Evolutionary conservation across 1,140 invertebrate genomes (phyloP).

Genomic region (Aphelenchoides avenae): DNA sequence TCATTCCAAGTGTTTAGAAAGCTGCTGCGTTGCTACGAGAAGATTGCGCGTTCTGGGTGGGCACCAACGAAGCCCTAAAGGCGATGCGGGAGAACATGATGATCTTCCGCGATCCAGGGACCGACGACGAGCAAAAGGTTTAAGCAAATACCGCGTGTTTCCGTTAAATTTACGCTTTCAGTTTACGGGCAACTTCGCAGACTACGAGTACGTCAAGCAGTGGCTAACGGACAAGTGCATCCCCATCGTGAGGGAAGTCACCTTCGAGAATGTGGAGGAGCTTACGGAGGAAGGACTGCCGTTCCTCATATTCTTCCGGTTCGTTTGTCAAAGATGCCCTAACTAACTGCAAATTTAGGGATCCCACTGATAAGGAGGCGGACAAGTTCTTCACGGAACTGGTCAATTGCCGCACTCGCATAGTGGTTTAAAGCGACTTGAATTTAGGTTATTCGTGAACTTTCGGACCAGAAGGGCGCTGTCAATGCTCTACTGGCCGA

Average conservation of each 20-base stretch:
- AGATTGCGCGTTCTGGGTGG: conserved; percentile 54
- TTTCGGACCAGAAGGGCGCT: conserved; percentile 67
- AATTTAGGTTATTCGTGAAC: conserved; percentile 47
- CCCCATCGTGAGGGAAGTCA: conserved; percentile 76
- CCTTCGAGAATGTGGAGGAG: conserved; percentile 94
- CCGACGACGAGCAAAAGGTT: conserved; percentile 52
- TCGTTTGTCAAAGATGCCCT: no score
- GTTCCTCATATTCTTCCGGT: conserved; percentile 96
- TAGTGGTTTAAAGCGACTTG: background rate
- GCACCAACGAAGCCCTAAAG: conserved; percentile 33
- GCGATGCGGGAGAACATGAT: conserved; percentile 46
- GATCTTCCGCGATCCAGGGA: conserved; percentile 51
- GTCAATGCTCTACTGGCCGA: conserved; percentile 95
- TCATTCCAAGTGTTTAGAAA: conserved; percentile 42
- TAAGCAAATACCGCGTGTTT: background rate
- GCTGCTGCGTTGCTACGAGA: conserved; percentile 52
- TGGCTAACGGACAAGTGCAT: conserved; percentile 80
- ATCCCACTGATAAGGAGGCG: conserved; percentile 50
- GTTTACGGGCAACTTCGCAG: conserved; percentile 61
- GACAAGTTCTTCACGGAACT: conserved; percentile 56
- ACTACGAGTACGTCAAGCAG: conserved; percentile 66
- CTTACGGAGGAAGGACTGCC: conserved; percentile 96
- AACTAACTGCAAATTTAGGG: no score
- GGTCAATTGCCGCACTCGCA: conserved; percentile 18
- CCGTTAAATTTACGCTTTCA: conserved; percentile 27